Percentiles rank a stretch among this genome's conserved stretches.
These are phyloP conservation scores for Acrossocheilus wenchowensis DNA, from an alignment of 2,797 vertebrate species.

Conservation along the genomic window DNA sequence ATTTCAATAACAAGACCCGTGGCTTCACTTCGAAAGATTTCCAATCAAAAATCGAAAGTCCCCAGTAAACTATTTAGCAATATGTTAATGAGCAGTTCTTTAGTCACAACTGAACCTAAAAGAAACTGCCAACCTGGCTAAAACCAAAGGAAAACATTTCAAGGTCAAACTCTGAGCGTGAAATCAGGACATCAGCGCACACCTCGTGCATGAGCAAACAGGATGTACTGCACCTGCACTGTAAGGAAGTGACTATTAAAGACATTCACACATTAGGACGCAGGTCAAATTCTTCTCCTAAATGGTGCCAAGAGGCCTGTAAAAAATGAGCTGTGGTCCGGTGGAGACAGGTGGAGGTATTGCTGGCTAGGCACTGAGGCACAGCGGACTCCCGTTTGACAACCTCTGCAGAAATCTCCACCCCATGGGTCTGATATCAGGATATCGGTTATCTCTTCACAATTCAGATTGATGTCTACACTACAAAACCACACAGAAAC, in stretches of 20 bases:
- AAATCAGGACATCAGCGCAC: constrained; percentile 17
- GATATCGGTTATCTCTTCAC: constrained; percentile 15
- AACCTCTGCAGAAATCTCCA: constrained; percentile 40
- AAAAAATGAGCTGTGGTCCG: constrained; percentile 17
- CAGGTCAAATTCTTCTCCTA: constrained; percentile 18
- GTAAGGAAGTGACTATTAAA: constrained; percentile 10
- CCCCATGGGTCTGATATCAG: constrained; percentile 25
- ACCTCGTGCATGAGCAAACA: constrained; percentile 19
- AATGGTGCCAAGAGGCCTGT: background rate
- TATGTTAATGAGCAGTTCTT: constrained; percentile 31
- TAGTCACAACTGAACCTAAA: background rate
- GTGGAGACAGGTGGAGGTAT: constrained; percentile 39
- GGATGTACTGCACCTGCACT: constrained; percentile 40
- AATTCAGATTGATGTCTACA: constrained; percentile 8
- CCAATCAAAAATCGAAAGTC: constrained; percentile 1
- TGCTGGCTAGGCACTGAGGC: constrained; percentile 33
- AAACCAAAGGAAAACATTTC: constrained; percentile 29
- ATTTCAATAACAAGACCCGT: constrained; percentile 27
- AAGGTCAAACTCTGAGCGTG: constrained; percentile 45
- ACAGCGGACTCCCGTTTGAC: constrained; percentile 23
- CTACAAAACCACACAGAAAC: background rate
- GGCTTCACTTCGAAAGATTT: constrained; percentile 5
- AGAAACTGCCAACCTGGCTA: background rate
- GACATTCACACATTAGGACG: constrained; percentile 35
- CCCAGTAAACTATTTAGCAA: background rate